Conservation (phyloP, 2,888 invertebrate genomes). For the Artemia sp. region DNA sequence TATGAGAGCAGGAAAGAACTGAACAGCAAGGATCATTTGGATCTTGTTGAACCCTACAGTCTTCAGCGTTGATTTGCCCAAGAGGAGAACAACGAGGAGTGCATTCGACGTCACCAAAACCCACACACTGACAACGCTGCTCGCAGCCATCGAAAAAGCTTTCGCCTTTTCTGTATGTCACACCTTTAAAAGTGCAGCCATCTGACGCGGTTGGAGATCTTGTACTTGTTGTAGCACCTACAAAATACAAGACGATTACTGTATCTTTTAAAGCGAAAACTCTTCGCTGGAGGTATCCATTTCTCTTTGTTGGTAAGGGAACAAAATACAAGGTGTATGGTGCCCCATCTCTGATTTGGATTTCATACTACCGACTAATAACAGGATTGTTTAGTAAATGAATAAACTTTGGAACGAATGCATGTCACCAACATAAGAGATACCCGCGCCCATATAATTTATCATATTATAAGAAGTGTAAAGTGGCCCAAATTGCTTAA, state of each 20-base stretch:
- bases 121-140: slow-evolving; percentile 55
- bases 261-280: neutral
- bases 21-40: slow-evolving; percentile 28
- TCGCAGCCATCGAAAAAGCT: slow-evolving; percentile 63
- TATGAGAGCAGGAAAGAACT: slow-evolving; percentile 25
- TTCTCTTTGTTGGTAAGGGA: too few relatives aligned
- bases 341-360: too few relatives aligned
- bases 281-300: too few relatives aligned
- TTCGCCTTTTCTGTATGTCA: slow-evolving; percentile 51
- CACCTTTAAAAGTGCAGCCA: slow-evolving; percentile 48
- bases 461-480: too few relatives aligned
- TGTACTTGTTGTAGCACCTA: neutral
- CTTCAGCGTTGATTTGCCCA: neutral
- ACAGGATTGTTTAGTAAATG: too few relatives aligned
- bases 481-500: too few relatives aligned
- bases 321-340: too few relatives aligned
- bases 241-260: neutral
- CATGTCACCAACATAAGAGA: too few relatives aligned
- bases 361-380: too few relatives aligned
- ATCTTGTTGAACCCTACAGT: slow-evolving; percentile 26
- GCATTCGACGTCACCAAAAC: slow-evolving; percentile 52
- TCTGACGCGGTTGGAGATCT: slow-evolving; percentile 33
- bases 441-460: too few relatives aligned
- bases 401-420: too few relatives aligned
- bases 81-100: slow-evolving; percentile 41